phyloP scores from a whole-genome alignment of 2,888 invertebrate species.

The Epinotia bilunana region DNA sequence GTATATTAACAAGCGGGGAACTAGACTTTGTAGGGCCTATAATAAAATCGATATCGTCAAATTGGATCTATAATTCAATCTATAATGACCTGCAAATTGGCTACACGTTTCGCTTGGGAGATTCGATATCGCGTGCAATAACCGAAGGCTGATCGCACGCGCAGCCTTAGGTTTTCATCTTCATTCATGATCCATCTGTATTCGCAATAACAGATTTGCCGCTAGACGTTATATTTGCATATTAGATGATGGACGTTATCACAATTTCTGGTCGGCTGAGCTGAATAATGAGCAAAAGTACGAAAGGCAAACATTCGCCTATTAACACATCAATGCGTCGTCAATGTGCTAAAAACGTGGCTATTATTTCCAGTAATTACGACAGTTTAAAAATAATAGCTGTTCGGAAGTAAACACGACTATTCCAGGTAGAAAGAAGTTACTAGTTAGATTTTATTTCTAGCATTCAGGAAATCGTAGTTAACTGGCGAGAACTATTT shows the following conservation, averaged over 20 bases:
- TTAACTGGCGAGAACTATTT: conserved; percentile 31
- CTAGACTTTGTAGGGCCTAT: conserved; percentile 10
- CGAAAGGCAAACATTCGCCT: conserved; percentile 18
- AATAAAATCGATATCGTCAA: conserved; percentile 13
- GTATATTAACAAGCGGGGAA: background rate
- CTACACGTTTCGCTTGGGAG: conserved; percentile 67
- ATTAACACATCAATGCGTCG: conserved; percentile 28
- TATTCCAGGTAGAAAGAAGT: conserved; percentile 4
- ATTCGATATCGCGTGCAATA: conserved; percentile 66
- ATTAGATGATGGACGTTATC: conserved; percentile 53
- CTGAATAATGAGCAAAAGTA: conserved; percentile 49
- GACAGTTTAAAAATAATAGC: conserved; percentile 23
- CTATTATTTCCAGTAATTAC: conserved; percentile 25
- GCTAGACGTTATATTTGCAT: conserved; percentile 62
- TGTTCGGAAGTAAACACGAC: conserved; percentile 27
- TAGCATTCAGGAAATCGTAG: conserved; percentile 29
- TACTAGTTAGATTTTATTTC: conserved; percentile 17
- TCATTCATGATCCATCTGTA: conserved; percentile 52
- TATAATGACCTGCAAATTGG: conserved; percentile 67
- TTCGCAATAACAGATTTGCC: conserved; percentile 67
- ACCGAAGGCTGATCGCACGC: conserved; percentile 65
- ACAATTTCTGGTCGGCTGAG: conserved; percentile 59
- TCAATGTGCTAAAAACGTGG: conserved; percentile 24
- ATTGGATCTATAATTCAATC: conserved; percentile 55
- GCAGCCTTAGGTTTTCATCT: conserved; percentile 55